phyloP scores from a whole-genome alignment of 2,888 invertebrate genomes.

The Ornithoptera alexandrae region DNA sequence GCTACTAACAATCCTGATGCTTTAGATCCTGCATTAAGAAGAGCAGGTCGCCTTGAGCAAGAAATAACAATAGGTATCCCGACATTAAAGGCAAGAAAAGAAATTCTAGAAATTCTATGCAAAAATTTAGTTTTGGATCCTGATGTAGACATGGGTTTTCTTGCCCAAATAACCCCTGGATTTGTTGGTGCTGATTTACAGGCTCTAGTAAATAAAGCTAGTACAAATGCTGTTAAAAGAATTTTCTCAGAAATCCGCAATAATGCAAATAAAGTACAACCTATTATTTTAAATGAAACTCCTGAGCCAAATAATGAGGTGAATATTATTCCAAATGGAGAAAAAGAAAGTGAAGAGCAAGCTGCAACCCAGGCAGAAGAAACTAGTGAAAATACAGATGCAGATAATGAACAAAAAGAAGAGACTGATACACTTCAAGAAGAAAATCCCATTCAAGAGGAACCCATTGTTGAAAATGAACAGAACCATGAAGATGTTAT shows the following conservation, averaged over 20 bases:
- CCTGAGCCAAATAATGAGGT: conserved; percentile 44
- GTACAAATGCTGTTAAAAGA: conserved; percentile 90
- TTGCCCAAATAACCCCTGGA: conserved; percentile 95
- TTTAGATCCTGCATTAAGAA: conserved; percentile 93
- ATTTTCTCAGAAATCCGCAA: conserved; percentile 63
- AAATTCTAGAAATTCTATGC: conserved; percentile 88
- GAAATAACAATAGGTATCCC: conserved; percentile 97
- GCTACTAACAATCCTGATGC: conserved; percentile 96
- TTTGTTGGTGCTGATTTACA: conserved; percentile 97
- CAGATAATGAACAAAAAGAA: conserved; percentile 36
- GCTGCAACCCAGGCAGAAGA: conserved; percentile 33
- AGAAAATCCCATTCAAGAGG: conserved; percentile 35
- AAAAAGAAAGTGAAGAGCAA: conserved; percentile 48
- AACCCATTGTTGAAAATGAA: conserved; percentile 36
- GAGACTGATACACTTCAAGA: conserved; percentile 32
- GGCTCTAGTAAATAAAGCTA: conserved; percentile 92
- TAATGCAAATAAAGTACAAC: conserved; percentile 31
- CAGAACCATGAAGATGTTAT: conserved; percentile 16
- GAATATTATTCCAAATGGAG: conserved; percentile 63
- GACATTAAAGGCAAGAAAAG: conserved; percentile 87
- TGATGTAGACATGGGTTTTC: conserved; percentile 84
- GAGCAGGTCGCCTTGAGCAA: conserved; percentile 95
- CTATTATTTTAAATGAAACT: conserved; percentile 38
- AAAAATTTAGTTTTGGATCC: conserved; percentile 83
- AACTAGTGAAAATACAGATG: conserved; percentile 38